Evolutionary conservation across 64 coral and sea anemone species (phyloP).

Genomic region (Platygyra sinensis): DNA sequence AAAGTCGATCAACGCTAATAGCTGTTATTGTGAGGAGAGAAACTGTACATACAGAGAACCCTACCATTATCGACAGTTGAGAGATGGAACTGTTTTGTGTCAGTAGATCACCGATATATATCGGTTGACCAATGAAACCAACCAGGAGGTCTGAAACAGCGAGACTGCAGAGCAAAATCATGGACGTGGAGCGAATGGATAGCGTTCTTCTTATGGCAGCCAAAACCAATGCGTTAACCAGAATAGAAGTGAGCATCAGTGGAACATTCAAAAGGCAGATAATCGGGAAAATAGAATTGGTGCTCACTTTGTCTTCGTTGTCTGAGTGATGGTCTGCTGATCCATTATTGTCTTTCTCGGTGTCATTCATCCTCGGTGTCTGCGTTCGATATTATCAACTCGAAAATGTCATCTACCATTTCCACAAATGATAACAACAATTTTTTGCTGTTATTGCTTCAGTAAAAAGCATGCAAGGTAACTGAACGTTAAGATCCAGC

Average conservation of each 20-base stretch:
- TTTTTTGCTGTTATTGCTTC: too few relatives aligned
- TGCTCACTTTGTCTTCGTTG: too few relatives aligned
- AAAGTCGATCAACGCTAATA: conserved; percentile 39
- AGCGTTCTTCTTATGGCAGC: not conserved
- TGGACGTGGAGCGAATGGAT: conserved; percentile 12
- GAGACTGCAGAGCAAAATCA: conserved; percentile 27
- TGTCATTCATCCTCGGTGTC: too few relatives aligned
- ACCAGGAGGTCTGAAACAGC: conserved; percentile 43
- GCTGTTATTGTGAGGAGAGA: conserved; percentile 44
- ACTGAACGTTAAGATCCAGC: too few relatives aligned
- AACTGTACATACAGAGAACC: conserved; percentile 41
- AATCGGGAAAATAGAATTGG: not conserved
- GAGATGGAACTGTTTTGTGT: not conserved
- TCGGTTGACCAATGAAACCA: conserved; percentile 33
- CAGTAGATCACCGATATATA: conserved; percentile 8
- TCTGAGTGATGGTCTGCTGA: too few relatives aligned
- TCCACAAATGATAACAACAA: too few relatives aligned
- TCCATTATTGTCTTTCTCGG: too few relatives aligned
- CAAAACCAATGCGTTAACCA: conserved; percentile 32
- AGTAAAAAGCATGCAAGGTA: too few relatives aligned
- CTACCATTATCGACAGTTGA: not conserved
- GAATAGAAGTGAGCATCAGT: conserved; percentile 17
- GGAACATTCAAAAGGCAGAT: conserved; percentile 8
- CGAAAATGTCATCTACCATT: too few relatives aligned
- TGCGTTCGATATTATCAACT: too few relatives aligned